These are phyloP conservation scores for Aphidius gifuensis DNA, from an alignment of 1,140 invertebrate species.

Conservation along the genomic window DNA sequence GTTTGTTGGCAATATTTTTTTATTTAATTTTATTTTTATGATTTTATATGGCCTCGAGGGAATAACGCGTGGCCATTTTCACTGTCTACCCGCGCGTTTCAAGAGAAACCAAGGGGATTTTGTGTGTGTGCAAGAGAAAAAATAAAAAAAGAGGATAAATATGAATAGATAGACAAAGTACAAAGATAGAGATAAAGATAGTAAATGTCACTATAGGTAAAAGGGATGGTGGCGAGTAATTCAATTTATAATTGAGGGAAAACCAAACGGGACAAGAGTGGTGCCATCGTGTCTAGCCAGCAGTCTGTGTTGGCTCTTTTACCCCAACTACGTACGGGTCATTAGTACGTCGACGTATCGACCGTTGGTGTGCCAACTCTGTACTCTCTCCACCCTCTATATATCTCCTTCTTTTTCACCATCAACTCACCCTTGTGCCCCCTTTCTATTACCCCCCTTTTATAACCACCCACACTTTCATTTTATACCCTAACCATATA, in stretches of 20 bases:
- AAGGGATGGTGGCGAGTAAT: conserved; percentile 24
- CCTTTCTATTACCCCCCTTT: background rate
- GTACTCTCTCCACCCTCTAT: conserved; percentile 5
- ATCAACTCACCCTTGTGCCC: conserved; percentile 5
- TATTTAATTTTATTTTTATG: background rate
- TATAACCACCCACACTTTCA: background rate
- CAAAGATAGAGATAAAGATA: background rate
- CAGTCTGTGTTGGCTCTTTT: conserved; percentile 27
- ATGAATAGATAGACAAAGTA: too few species aligned
- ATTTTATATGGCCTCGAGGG: conserved; percentile 1
- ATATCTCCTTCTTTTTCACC: background rate
- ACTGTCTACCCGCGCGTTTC: background rate
- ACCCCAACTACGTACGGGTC: conserved; percentile 31
- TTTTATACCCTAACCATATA: conserved; percentile 11
- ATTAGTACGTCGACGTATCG: conserved; percentile 34
- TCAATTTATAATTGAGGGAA: conserved; percentile 35
- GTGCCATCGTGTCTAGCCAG: conserved; percentile 33
- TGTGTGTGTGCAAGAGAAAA: too few species aligned
- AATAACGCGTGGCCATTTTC: background rate
- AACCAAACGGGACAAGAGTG: conserved; percentile 23
- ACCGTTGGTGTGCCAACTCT: conserved; percentile 26
- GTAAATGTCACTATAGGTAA: conserved; percentile 9
- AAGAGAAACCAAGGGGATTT: too few species aligned
- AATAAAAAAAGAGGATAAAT: too few species aligned
- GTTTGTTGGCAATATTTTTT: too few species aligned